A percentile compares a stretch with the other conserved stretches of the same genome.
phyloP scores from a whole-genome alignment of 2,797 vertebrate species.

The Gambusia yucatana region DNA sequence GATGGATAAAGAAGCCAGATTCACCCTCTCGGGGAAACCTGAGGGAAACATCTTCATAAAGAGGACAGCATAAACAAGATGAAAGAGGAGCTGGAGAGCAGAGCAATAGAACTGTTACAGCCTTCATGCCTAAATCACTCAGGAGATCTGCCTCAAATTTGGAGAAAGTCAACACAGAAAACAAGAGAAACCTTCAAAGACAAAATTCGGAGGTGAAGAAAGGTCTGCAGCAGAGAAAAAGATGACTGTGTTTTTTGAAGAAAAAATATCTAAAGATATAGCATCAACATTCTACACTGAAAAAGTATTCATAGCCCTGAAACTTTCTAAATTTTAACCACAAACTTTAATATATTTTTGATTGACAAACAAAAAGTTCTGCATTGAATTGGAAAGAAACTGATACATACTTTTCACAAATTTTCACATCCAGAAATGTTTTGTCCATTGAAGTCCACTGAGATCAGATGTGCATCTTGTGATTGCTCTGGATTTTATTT shows the following conservation, averaged over 20 bases:
- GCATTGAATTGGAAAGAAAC: background rate
- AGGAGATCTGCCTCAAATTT: slow-evolving; percentile 1
- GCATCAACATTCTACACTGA: background rate
- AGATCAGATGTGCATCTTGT: background rate
- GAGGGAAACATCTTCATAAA: background rate
- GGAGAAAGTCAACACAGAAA: background rate
- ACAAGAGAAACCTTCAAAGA: background rate
- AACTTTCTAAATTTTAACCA: background rate
- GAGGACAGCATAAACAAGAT: slow-evolving; percentile 3
- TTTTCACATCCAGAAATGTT: background rate
- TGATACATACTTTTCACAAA: background rate
- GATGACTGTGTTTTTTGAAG: background rate
- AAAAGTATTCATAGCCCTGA: background rate
- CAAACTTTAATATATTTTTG: background rate
- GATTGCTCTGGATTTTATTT: background rate
- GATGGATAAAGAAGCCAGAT: background rate
- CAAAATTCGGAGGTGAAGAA: background rate
- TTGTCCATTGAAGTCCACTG: background rate
- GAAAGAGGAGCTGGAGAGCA: background rate
- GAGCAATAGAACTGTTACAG: background rate
- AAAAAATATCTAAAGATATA: background rate
- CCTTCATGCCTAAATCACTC: background rate
- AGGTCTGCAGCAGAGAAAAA: background rate
- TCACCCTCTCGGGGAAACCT: background rate
- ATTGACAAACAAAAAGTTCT: background rate